Evolutionary conservation across 2,888 invertebrate species (phyloP).

Genomic region (Erebia epiphron): DNA sequence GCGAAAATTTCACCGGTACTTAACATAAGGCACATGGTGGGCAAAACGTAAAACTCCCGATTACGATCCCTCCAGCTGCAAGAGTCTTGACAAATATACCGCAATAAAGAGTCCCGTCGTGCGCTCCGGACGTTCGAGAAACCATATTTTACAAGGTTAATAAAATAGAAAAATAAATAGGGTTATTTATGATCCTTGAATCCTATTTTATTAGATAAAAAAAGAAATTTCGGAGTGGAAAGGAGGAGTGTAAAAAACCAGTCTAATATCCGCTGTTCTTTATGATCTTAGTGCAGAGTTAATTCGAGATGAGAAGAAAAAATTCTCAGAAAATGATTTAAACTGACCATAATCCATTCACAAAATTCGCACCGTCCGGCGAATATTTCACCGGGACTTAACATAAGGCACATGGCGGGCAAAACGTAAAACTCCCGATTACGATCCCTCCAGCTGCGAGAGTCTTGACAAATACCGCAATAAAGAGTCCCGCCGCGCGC

Average conservation of each 20-base stretch:
- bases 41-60: conserved; percentile 73
- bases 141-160: too few species aligned
- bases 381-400: conserved; percentile 16
- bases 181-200: too few species aligned
- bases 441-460: conserved; percentile 70
- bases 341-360: neutral
- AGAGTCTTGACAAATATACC: conserved; percentile 82
- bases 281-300: too few species aligned
- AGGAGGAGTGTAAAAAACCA: too few species aligned
- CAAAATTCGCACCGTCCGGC: conserved; percentile 6
- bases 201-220: too few species aligned
- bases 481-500: conserved; percentile 76
- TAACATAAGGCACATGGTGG: conserved; percentile 61
- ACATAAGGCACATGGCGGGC: conserved; percentile 65
- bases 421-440: conserved; percentile 76
- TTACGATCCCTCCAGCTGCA: conserved; percentile 70
- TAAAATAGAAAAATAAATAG: too few species aligned
- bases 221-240: too few species aligned
- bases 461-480: conserved; percentile 81
- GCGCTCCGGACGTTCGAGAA: conserved; percentile 36
- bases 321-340: neutral
- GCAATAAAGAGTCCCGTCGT: conserved; percentile 77
- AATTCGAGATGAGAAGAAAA: too few species aligned
- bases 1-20: too few species aligned
- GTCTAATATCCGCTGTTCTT: too few species aligned